Base-by-base conservation (phyloP, 2,797 vertebrate species). In the Malurus splendens region DNA sequence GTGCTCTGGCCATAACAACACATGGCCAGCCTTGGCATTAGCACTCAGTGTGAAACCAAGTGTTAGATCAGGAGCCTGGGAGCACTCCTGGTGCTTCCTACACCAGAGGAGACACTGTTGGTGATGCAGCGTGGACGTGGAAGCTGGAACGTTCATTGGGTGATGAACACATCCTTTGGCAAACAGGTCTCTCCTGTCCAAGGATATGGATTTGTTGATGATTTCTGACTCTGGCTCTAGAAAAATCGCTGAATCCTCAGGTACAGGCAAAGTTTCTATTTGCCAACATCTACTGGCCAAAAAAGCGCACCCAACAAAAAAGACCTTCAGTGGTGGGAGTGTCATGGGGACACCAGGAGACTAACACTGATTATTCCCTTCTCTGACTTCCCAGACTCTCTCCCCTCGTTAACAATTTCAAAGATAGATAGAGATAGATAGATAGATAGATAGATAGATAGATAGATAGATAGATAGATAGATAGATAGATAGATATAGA, bases 401-500 rank as follows among this genome's bases (percentile, higher is more conserved):
- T 55, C 7, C 3, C 12, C 24, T 25, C 75, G 20, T 68, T 57
- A 73, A 57, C 6, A 12, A 57, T 68, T 18, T 57, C 24, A 27
- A 28, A 50, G 24, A 19, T 39, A 11, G 15, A 17, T 33, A 44
- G 1, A 3, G 17, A 41, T 44, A 44, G 15, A 41, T 17, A 45
- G 23, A 39, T n/a, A 10, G 27, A 9, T 1, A 7, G 1, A 7
- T 9, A 27, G 20, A 52, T 30, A 6, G 33, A 44, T 1, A 3
- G 17, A 41, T 44, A 44, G 15, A 41, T 17, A 45, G 23, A 39
- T n/a, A 10, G 27, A 9, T 10, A 9, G 16, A 18, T n/a, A 45
- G 7, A 32, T 5, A 62, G 9, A 33, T 1, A 7, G 1, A 7
- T 9, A 27, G 20, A 52, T 30, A 6, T 30, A 7, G 17, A 36